Percentiles rank a stretch among this genome's conserved stretches.
These are phyloP conservation scores for Pocillopora grandis DNA, from an alignment of 92 coral and sea anemone species.

Conservation along the genomic window DNA sequence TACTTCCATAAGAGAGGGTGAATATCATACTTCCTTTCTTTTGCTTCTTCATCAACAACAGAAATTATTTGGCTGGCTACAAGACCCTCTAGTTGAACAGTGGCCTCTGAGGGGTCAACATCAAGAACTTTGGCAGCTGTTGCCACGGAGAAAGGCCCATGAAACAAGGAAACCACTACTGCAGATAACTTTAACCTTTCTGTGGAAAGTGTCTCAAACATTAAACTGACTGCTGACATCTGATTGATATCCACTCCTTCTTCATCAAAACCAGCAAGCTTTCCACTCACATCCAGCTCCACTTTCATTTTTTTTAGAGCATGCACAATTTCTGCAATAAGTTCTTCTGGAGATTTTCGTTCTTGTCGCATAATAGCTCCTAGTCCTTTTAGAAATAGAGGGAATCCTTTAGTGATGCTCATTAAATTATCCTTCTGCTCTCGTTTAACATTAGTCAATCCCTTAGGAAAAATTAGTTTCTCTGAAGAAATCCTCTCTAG, in stretches of 20 bases:
- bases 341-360: slow-evolving; percentile 4
- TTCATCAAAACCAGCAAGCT: background rate
- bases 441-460: background rate
- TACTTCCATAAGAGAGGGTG: slow-evolving; percentile 16
- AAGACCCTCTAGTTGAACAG: slow-evolving; percentile 10
- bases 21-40: slow-evolving; percentile 24
- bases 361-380: slow-evolving; percentile 15
- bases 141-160: slow-evolving; percentile 3
- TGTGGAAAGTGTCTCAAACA: slow-evolving; percentile 13
- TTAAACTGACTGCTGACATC: slow-evolving; percentile 2
- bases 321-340: background rate
- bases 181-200: slow-evolving; percentile 17
- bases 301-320: background rate
- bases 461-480: background rate
- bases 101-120: background rate
- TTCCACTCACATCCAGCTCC: background rate
- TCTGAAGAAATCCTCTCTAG: background rate
- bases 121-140: slow-evolving; percentile 17
- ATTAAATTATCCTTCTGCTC: background rate
- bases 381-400: slow-evolving; percentile 22
- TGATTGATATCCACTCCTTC: slow-evolving; percentile 16
- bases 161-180: slow-evolving; percentile 18
- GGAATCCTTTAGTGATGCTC: background rate
- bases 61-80: slow-evolving; percentile 3
- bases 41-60: slow-evolving; percentile 2